Evolutionary conservation across 1,140 invertebrate genomes (phyloP), one percentile per base, ranked within the genome.

Genomic region (Harlomillsia oculata): DNA sequence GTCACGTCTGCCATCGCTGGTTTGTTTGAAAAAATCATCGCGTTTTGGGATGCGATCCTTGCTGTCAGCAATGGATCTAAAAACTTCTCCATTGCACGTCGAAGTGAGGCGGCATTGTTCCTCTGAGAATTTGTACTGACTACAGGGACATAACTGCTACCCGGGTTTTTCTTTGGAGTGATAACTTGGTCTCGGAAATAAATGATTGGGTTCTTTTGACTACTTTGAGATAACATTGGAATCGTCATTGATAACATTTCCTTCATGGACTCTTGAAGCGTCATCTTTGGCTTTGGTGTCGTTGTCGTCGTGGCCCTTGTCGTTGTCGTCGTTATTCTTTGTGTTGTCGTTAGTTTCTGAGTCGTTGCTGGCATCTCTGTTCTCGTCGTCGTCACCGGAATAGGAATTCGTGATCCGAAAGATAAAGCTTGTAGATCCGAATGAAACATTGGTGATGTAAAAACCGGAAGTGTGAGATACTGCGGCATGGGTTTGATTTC

Each of bases 131-230:
- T 18, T 8, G 45, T 28, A 48, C 28, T 48, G 36, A 32, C 16
- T n/a, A n/a, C n/a, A n/a, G n/a, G n/a, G n/a, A n/a, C n/a, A n/a
- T 4, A 30, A 34, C 21, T 45, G 25, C 16, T 23, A 13, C 45
- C 21, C 23, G n/a, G 28, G 45, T 16, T 14, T 20, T 48, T n/a
- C 5, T 32, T 32, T 13, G 20, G 16, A 14, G 4, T n/a, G 8
- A 21, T 16, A 20, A 32, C 14, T 34, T 48, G 45, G 18, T 48
- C 30, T 32, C 34, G 45, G 1, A 48, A 30, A 48, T n/a, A n/a
- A n/a, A n/a, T n/a, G n/a, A 48, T 48, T 1, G 45, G 45, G 25
- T 48, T 48, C 6, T 48, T 20, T 30, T 48, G 30, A 11, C 34
- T 48, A 13, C 45, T 48, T 32, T 32, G 45, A 13, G 3, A 25